A percentile compares a stretch with the other conserved stretches of the same genome.
These are phyloP conservation scores for Nomada goodeniana DNA, from an alignment of 2,888 invertebrate species.

Conservation along the genomic window DNA sequence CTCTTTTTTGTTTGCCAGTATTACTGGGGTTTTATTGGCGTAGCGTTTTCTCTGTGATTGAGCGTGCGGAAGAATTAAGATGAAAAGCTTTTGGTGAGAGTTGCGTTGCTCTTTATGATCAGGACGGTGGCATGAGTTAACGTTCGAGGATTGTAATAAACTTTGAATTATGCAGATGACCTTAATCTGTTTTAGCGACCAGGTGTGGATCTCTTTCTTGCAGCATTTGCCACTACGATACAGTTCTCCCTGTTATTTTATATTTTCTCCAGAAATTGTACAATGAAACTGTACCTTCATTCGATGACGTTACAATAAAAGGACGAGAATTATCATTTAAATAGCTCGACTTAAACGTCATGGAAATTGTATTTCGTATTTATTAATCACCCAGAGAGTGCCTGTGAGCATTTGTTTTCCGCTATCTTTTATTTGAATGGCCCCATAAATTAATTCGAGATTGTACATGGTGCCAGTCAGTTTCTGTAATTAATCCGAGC, in stretches of 20 bases:
- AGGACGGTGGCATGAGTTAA: background rate
- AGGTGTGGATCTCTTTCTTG: background rate
- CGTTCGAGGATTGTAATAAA: background rate
- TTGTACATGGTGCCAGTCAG: background rate
- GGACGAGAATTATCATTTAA: too few relatives aligned
- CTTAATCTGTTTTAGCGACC: slow-evolving; percentile 1
- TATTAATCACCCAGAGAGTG: too few relatives aligned
- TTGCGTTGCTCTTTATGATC: background rate
- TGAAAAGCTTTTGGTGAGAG: background rate
- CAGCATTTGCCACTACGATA: too few relatives aligned
- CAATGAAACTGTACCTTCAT: background rate
- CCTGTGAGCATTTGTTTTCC: background rate
- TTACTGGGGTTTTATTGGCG: background rate
- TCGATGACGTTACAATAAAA: background rate
- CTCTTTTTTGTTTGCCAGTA: too few relatives aligned
- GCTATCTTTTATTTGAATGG: background rate
- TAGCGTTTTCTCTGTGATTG: background rate
- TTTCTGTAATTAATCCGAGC: slow-evolving; percentile 36
- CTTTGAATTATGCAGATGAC: background rate
- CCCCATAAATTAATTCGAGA: slow-evolving; percentile 7
- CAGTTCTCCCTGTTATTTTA: too few relatives aligned
- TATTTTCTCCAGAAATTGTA: background rate
- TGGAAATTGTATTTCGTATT: background rate
- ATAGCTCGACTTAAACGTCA: background rate
- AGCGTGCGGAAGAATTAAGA: background rate